Conservation (phyloP, 2,797 vertebrate species). For the Gallirallus australis region DNA sequence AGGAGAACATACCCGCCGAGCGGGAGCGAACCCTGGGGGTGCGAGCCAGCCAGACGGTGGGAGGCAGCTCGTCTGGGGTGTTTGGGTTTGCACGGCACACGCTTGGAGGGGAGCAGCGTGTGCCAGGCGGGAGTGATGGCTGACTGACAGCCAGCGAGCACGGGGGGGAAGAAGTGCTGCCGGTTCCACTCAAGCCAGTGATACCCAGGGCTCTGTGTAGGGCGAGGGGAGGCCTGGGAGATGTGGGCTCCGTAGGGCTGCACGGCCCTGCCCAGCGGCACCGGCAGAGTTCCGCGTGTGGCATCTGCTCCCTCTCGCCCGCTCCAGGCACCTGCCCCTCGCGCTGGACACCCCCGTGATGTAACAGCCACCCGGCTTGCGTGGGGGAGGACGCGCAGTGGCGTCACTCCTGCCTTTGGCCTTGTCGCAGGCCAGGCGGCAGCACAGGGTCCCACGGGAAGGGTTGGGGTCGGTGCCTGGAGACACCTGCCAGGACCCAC, state of each 20-base stretch:
- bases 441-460: background rate
- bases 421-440: background rate
- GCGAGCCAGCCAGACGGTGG: background rate
- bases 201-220: accelerated
- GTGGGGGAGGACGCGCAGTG: accelerated
- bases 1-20: accelerated
- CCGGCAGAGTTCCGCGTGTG: accelerated
- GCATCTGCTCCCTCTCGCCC: accelerated
- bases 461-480: accelerated
- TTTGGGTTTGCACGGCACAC: background rate
- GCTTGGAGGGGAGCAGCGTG: background rate
- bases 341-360: background rate
- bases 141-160: accelerated
- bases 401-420: background rate
- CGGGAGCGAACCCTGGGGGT: accelerated
- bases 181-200: accelerated
- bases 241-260: background rate
- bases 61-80: background rate
- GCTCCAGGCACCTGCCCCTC: accelerated
- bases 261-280: accelerated
- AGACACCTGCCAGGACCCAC: no score
- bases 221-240: no score
- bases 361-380: background rate
- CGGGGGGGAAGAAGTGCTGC: accelerated
- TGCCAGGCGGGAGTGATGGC: accelerated